Conservation (phyloP, 2,888 invertebrate species). For the Zhengitettix transpicula region DNA sequence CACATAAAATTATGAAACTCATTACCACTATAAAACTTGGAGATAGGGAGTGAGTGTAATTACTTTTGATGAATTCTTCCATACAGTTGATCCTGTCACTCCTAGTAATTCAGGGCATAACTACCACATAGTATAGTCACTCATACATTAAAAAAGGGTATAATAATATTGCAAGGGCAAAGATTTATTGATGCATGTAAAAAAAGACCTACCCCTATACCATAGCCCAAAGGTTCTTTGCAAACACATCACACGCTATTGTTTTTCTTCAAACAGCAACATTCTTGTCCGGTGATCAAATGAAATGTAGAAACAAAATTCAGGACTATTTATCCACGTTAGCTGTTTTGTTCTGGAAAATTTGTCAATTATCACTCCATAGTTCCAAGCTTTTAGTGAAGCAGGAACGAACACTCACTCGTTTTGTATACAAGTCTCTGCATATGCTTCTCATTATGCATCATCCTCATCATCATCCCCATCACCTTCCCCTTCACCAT, state of each 20-base stretch:
- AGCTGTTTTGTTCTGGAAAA: not conserved
- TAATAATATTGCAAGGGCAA: not conserved
- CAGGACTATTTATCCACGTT: not conserved
- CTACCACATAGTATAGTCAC: not conserved
- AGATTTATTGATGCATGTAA: not conserved
- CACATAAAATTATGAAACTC: constrained; percentile 5
- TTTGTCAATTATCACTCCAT: constrained; percentile 1
- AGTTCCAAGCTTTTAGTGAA: constrained; percentile 11
- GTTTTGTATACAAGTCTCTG: constrained; percentile 11
- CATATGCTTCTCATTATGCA: constrained; percentile 18
- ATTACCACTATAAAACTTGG: constrained; percentile 10
- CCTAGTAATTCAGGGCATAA: not conserved
- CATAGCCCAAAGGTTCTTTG: not conserved
- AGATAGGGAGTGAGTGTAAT: constrained; percentile 9
- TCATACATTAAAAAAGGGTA: not conserved
- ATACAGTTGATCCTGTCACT: constrained; percentile 1
- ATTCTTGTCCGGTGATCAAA: not conserved
- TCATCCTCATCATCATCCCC: constrained; percentile 23
- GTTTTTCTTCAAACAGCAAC: not conserved
- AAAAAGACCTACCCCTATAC: not conserved
- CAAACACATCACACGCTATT: not conserved
- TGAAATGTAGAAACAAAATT: not conserved
- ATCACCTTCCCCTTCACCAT: constrained; percentile 21
- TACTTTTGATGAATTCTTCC: constrained; percentile 1
- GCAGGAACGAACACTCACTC: constrained; percentile 9